Evolutionary conservation across 2,888 invertebrate species (phyloP), one percentile per base, ranked within the genome.

Genomic region (Aleiodes alternator): DNA sequence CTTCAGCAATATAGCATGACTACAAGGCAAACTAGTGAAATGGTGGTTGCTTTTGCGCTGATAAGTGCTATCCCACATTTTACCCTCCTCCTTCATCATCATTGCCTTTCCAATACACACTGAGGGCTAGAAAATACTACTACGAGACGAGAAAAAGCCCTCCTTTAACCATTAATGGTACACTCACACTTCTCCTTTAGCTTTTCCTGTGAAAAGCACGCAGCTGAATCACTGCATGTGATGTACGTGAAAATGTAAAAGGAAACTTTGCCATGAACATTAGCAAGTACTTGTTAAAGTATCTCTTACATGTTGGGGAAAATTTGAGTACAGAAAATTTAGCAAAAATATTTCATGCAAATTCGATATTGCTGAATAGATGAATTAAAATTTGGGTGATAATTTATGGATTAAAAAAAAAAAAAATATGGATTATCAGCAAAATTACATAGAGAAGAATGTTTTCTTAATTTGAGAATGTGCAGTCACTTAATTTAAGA

Each of bases 101-200:
- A 9, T 14, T 12, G 11, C n/a, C 14, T 11, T 12, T 16, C 38
- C 38, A 23, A 12, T 31, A 34, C 59, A 34, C 59, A n/a, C 59
- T 12, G 11, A n/a, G 9, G 9, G 9, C 8, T 38, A 38, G 38
- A 38, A 3, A 23, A 23, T 23, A 23, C 23, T 7, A 38, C 16
- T 64, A 16, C 23, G 43, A 64, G 43, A 14, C 64, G 48, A 43
- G 64, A 64, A 64, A 64, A 64, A 64, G 64, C 16, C 38, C 14
- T 8, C 43, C 61, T 31, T 61, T 38, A 61, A 34, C 61, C 48
- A 9, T 48, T 64, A 64, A 64, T 64, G 48, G 64, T 48, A 29
- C 14, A 43, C 61, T 23, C 56, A 56, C 14, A 29, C 57, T 61
- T n/a, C 61, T 16, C 16, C 61, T 38, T n/a, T 64, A 43, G 9